phyloP scores from a whole-genome alignment of 2,113 vertebrate species.

The Serinus canaria region DNA sequence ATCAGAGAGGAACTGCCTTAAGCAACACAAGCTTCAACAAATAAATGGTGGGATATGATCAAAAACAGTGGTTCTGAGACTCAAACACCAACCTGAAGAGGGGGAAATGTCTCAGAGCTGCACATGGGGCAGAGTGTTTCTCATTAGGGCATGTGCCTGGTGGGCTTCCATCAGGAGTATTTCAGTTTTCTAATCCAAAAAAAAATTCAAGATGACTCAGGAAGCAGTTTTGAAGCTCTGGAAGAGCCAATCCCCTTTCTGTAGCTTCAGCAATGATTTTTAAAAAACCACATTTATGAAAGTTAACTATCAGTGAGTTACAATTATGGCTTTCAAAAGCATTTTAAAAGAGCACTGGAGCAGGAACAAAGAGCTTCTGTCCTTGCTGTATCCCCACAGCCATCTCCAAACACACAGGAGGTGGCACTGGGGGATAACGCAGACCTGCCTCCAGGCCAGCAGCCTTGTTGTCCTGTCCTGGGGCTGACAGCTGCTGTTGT shows the following conservation, averaged over 20 bases:
- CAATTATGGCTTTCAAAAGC: neutral
- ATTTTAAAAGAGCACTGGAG: neutral
- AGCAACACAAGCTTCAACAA: conserved; percentile 65
- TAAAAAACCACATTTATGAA: neutral
- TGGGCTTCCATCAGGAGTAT: neutral
- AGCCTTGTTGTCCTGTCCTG: neutral
- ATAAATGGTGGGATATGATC: conserved; percentile 65
- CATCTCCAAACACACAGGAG: neutral
- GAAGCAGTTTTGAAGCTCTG: conserved; percentile 40
- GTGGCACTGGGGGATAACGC: neutral
- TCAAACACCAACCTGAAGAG: conserved; percentile 67
- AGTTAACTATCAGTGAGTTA: neutral
- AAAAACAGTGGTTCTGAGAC: conserved; percentile 70
- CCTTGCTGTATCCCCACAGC: neutral
- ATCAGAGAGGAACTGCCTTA: conserved; percentile 76
- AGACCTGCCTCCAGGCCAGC: neutral
- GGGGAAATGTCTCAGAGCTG: neutral
- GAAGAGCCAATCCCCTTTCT: conserved; percentile 3
- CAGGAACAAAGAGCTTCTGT: neutral
- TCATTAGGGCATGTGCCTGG: neutral
- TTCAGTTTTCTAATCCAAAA: conserved; percentile 23
- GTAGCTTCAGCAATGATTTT: neutral
- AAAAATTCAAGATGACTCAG: neutral
- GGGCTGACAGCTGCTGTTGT: neutral
- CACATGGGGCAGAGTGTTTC: conserved; percentile 26